A percentile compares a stretch with the other conserved stretches of the same genome.
phyloP scores from a whole-genome alignment of 2,888 invertebrate species.

The Cryptophagus acutangulus region DNA sequence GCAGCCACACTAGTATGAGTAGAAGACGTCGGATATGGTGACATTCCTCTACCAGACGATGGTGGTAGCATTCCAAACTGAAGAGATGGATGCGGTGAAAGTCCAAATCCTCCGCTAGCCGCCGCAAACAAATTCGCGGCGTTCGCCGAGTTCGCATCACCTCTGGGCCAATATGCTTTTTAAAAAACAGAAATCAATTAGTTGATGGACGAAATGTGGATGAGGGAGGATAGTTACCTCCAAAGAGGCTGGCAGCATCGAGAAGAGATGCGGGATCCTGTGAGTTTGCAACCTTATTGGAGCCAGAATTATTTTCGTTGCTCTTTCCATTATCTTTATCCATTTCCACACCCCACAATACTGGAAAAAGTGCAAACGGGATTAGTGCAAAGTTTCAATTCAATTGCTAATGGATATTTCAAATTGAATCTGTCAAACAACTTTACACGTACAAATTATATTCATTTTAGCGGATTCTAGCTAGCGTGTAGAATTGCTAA shows the following conservation, averaged over 20 bases:
- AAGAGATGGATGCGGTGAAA: constrained; percentile 44
- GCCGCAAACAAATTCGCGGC: constrained; percentile 48
- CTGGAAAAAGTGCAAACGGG: no score
- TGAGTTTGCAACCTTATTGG: constrained; percentile 48
- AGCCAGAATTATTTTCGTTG: constrained; percentile 55
- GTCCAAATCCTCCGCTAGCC: constrained; percentile 47
- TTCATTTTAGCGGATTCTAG: no score
- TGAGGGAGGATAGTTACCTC: constrained; percentile 44
- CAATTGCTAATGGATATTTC: no score
- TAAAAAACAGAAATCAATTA: constrained; percentile 14
- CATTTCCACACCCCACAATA: constrained; percentile 54
- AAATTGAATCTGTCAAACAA: no score
- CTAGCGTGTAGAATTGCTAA: no score
- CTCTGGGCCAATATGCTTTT: constrained; percentile 81
- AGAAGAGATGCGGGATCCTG: constrained; percentile 65
- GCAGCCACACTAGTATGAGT: constrained; percentile 45
- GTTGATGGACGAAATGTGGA: not conserved
- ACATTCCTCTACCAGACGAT: constrained; percentile 34
- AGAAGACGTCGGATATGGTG: constrained; percentile 41
- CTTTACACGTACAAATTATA: no score
- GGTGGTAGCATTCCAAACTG: constrained; percentile 45
- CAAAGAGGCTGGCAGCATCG: constrained; percentile 63
- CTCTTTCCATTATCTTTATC: constrained; percentile 76
- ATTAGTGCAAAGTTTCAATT: no score
- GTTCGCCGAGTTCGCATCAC: constrained; percentile 53